These are phyloP conservation scores for Diploptera punctata DNA, from an alignment of 2,888 invertebrate genomes.

Conservation along the genomic window DNA sequence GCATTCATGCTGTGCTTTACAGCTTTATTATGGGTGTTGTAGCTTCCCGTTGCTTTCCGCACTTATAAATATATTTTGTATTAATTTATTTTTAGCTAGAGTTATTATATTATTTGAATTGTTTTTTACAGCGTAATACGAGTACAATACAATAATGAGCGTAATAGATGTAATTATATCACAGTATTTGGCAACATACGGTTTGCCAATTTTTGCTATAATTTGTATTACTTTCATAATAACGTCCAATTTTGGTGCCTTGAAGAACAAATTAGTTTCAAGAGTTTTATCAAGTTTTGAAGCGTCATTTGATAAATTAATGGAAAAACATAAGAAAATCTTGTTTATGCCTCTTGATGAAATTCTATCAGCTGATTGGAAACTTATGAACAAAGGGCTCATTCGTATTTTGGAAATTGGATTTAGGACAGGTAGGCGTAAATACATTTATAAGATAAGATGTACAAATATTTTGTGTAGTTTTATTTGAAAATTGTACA, in stretches of 20 bases:
- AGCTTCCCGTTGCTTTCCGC: too few relatives aligned
- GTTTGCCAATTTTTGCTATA: background rate
- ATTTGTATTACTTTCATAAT: background rate
- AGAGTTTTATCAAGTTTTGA: background rate
- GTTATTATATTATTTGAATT: too few relatives aligned
- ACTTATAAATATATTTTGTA: too few relatives aligned
- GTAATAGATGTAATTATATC: background rate
- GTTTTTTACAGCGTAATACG: too few relatives aligned
- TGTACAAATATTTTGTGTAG: too few relatives aligned
- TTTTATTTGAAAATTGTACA: too few relatives aligned
- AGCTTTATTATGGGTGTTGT: too few relatives aligned
- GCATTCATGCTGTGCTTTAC: too few relatives aligned
- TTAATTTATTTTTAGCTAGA: too few relatives aligned
- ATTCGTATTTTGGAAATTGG: slow-evolving; percentile 21
- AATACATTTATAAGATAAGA: too few relatives aligned
- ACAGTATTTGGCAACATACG: background rate
- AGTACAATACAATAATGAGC: too few relatives aligned
- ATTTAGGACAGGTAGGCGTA: slow-evolving; percentile 8
- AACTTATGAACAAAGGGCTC: slow-evolving; percentile 12
- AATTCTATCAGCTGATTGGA: slow-evolving; percentile 10
- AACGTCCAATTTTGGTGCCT: background rate
- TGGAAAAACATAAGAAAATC: background rate
- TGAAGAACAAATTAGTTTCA: background rate
- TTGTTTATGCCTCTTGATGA: slow-evolving; percentile 6
- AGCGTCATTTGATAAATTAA: background rate